These are phyloP conservation scores for Odontocolon sp. DNA, from an alignment of 2,888 invertebrate genomes.

Conservation along the genomic window DNA sequence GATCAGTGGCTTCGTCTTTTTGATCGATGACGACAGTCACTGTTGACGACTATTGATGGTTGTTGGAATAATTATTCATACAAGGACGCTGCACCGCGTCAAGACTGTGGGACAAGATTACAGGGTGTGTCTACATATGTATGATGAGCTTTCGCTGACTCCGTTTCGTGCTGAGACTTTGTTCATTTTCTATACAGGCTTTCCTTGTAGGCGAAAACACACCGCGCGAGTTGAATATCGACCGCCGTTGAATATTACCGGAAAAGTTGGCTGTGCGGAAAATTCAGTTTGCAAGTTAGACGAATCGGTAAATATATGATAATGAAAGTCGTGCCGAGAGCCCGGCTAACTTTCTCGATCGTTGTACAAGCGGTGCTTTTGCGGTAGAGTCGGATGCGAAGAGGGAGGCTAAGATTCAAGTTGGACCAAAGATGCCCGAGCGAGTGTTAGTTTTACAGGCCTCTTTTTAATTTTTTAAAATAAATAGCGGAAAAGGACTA, in stretches of 20 bases:
- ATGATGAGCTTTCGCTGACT: slow-evolving; percentile 28
- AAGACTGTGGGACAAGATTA: slow-evolving; percentile 32
- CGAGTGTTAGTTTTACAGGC: no score
- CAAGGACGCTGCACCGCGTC: no score
- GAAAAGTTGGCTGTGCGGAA: slow-evolving; percentile 46
- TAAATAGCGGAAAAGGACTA: slow-evolving; percentile 3
- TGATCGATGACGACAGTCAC: slow-evolving; percentile 27
- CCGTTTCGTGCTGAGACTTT: slow-evolving; percentile 3
- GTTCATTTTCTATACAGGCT: neutral
- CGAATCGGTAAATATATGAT: slow-evolving; percentile 65
- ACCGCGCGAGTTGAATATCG: slow-evolving; percentile 45
- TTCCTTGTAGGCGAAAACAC: slow-evolving; percentile 34
- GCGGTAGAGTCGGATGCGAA: slow-evolving; percentile 1
- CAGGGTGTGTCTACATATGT: slow-evolving; percentile 44
- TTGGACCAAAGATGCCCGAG: slow-evolving; percentile 39
- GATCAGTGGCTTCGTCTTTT: no score
- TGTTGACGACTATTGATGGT: slow-evolving; percentile 40
- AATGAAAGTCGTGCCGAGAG: slow-evolving; percentile 59
- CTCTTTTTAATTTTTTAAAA: no score
- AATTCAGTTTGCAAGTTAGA: slow-evolving; percentile 63
- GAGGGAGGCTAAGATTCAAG: slow-evolving; percentile 44
- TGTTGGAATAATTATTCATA: slow-evolving; percentile 51
- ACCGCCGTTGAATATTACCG: no score
- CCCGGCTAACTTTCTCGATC: slow-evolving; percentile 33
- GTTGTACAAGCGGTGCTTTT: neutral